Base-by-base conservation (phyloP, 2,888 invertebrate species). In the Poecilobothrus nobilitatus region DNA sequence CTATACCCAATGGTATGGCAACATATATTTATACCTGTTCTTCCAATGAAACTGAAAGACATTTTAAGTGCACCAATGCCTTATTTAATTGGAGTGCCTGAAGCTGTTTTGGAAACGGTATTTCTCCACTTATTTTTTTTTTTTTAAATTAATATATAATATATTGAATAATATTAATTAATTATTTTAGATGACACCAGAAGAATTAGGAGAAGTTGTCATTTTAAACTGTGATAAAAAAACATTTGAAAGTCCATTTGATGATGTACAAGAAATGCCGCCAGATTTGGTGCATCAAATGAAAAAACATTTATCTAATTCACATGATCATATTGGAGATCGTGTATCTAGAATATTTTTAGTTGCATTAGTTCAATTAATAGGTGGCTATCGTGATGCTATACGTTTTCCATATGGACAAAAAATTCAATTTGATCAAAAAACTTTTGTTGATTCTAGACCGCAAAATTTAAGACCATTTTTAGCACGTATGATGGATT, bases 1-100 rank as follows among this genome's bases (percentile, higher is more conserved):
- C 88, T 99, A 63, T 97, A 96, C 82, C 98, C 98, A 1, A 97
- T 99, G 96, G 91, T 91, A 74, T 98, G 98, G 98, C 97, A 98
- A 83, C 97, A 97, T 78, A 94, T 98, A 78, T 98, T 94, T 81
- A 97, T 98, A 82, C 97, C 97, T 68, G 91, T 98, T 74, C 83
- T 97, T 76, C 97, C 97, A 27, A 87, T 89, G 80, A 89, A 91
- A 78, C 86, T 97, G 71, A 89, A 92, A 73, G 97, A 97, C 82
- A 94, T 94, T 81, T 83, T 95, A 73, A 84, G 91, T 74, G 98
- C 98, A 18, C 98, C 98, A 1, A 98, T 98, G 97, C 98, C 98
- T 66, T 98, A 93, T 84, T 85, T 98, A 66, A 96, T 98, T 77
- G 98, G 98, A 71, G 94, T 97, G 72, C 97, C 97, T 73, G 87